phyloP scores from a whole-genome alignment of 2,888 invertebrate genomes.

The Philonicus albiceps region DNA sequence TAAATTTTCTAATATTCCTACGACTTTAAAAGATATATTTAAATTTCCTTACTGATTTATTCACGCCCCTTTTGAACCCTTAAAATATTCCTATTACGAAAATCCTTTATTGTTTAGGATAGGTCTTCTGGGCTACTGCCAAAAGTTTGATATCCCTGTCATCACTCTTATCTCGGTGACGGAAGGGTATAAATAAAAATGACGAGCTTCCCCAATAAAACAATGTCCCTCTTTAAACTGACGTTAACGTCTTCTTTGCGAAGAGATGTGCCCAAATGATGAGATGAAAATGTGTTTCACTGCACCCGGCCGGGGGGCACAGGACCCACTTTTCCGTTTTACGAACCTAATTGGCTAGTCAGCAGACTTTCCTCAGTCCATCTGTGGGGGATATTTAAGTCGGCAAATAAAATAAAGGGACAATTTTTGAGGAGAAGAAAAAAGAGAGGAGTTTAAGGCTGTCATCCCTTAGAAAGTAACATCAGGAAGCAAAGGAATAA shows the following conservation, averaged over 20 bases:
- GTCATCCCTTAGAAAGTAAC: neutral
- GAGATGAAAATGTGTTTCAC: neutral
- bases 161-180: neutral
- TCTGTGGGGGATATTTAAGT: neutral
- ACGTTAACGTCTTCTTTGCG: neutral
- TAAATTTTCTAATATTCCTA: neutral
- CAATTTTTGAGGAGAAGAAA: neutral
- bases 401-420: constrained; percentile 9
- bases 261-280: neutral
- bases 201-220: neutral
- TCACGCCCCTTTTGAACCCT: neutral
- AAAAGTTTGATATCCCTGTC: neutral
- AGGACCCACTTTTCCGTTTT: neutral
- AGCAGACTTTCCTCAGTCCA: neutral
- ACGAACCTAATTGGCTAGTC: neutral
- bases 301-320: neutral
- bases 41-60: neutral
- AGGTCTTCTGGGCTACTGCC: neutral
- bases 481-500: neutral
- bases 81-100: neutral
- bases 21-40: neutral
- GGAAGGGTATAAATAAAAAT: neutral
- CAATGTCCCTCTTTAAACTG: neutral
- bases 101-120: neutral
- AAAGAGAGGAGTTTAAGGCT: neutral